Evolutionary conservation across 37 sponge, comb jelly and placozoan species (phyloP), one percentile per base, ranked within the genome.

Genomic region (Halisarca cf. caerulea): DNA sequence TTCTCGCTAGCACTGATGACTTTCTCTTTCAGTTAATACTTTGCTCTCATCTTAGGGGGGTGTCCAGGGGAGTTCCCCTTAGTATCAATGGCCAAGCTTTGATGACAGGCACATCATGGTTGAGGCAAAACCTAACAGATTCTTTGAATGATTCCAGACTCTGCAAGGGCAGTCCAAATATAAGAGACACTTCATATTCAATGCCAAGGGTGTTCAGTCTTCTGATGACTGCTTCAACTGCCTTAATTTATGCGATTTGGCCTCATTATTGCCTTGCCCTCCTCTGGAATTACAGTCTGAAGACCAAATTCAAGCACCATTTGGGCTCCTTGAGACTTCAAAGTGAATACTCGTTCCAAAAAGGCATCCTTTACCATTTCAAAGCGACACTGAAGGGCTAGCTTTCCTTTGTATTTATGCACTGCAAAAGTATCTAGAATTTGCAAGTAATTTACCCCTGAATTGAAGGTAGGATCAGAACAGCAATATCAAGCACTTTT

Each of bases 381-480:
- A 42, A 83, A 83, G 6, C 84, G 84, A 43, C 84, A 83, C 42
- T 83, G 84, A 20, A 83, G 45, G 14, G 73, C 28, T 4, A 83
- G 1, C 45, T 83, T 83, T n/a, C 84, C 84, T 6, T 72, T 24
- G 54, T 38, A 83, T 42, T 43, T 25, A 71, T 83, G 25, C 20
- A 40, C 40, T 42, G 74, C 39, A 5, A 83, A 71, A 43, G 44
- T 45, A 33, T 83, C 73, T 32, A 83, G 3, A 72, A 83, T 27
- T 28, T 8, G 23, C 34, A 83, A 33, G 42, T 83, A 83, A n/a
- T 71, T 43, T 43, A 47, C 47, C 35, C 84, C 84, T n/a, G 84
- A 41, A 39, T 83, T 83, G 40, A 83, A 83, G 28, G 84, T 83
- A 2, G 84, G 84, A 71, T 83, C 84, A 24, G 40, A 35, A 78